Conservation (phyloP, 2,888 invertebrate genomes). For the Ormyrus rosae region DNA sequence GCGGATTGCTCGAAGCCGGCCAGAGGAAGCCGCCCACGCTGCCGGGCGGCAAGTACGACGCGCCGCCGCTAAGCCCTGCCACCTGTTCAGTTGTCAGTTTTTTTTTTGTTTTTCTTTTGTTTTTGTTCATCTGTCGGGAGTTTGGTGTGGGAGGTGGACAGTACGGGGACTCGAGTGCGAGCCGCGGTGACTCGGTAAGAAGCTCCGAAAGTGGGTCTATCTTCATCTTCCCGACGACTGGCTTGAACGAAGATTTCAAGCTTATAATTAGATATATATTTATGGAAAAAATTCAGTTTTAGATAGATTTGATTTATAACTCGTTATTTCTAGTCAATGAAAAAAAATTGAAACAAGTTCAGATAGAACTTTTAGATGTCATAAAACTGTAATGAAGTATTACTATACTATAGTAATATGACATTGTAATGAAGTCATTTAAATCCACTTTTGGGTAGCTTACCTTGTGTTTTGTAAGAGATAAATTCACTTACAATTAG, state of each 20-base stretch:
- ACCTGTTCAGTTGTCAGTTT: slow-evolving; percentile 54
- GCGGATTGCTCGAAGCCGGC: slow-evolving; percentile 71
- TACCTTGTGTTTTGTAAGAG: neutral
- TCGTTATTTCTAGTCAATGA: neutral
- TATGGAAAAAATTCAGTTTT: no score
- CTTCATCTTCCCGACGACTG: no score
- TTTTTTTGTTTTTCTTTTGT: neutral
- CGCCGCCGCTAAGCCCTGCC: slow-evolving; percentile 72
- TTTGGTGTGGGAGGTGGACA: neutral
- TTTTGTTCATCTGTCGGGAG: neutral
- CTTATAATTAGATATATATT: no score
- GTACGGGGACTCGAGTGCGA: neutral
- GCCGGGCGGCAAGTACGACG: slow-evolving; percentile 72
- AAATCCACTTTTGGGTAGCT: slow-evolving; percentile 3
- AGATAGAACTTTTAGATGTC: no score
- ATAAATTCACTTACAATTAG: neutral
- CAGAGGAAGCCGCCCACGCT: slow-evolving; percentile 72
- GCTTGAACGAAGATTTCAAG: no score
- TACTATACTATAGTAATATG: no score
- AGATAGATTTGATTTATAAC: neutral
- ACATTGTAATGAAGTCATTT: no score
- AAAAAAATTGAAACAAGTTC: no score
- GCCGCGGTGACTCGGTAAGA: neutral
- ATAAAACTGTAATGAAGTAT: no score
- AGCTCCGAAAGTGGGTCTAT: neutral